Evolutionary conservation across 2,888 invertebrate genomes (phyloP).

Genomic region (Aphidoletes aphidimyza): DNA sequence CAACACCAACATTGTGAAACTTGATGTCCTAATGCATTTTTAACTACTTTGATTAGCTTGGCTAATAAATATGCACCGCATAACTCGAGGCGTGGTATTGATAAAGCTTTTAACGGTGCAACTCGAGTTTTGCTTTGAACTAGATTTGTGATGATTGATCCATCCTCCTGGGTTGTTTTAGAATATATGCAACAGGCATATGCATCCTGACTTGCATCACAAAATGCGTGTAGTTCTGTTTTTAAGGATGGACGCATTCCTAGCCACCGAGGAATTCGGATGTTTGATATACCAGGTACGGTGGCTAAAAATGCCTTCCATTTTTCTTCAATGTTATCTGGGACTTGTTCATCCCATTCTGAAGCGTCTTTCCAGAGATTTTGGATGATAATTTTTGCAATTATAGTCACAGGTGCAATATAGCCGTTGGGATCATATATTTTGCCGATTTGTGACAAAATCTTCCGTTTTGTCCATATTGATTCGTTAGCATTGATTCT

Average conservation of each 20-base stretch:
- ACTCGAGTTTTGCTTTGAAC: constrained; percentile 55
- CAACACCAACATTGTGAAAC: constrained; percentile 17
- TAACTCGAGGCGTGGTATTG: constrained; percentile 55
- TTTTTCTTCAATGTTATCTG: too few relatives aligned
- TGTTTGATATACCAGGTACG: neutral
- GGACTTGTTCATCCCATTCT: neutral
- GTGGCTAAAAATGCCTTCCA: neutral
- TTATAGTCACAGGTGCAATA: constrained; percentile 56
- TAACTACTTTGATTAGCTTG: neutral
- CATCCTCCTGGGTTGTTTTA: constrained; percentile 51
- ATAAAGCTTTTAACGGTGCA: constrained; percentile 56
- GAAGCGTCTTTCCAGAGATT: neutral
- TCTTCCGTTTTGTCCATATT: neutral
- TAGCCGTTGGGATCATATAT: neutral
- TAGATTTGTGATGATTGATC: constrained; percentile 55
- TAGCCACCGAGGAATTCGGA: constrained; percentile 54
- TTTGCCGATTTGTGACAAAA: neutral
- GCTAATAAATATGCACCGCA: neutral
- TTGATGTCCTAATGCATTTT: too few relatives aligned
- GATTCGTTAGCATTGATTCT: neutral
- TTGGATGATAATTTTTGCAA: constrained; percentile 56
- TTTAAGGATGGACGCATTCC: constrained; percentile 58
- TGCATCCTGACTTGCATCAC: constrained; percentile 59
- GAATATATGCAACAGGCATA: constrained; percentile 59
- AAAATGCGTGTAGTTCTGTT: constrained; percentile 59